Base-by-base conservation (phyloP, 2,888 invertebrate genomes). In the Blastobasis lacticolella region DNA sequence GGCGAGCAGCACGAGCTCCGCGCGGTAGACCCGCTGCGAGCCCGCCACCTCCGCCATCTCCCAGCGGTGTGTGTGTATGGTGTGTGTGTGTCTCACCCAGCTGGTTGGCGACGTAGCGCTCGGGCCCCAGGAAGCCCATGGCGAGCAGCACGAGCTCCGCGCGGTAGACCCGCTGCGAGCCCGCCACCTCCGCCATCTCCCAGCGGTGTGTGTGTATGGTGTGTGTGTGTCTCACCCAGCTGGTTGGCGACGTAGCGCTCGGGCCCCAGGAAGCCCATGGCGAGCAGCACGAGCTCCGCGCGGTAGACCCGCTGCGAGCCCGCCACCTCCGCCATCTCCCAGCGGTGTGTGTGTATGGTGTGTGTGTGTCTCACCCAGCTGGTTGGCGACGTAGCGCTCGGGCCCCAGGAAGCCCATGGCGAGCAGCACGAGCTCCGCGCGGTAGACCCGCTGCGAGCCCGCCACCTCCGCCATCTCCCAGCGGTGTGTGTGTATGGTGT, bases 391-490 rank as follows among this genome's bases (percentile, higher is more conserved):
- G 55, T 94, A 92, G 71, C 95, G 91, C 87, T 99, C 98, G 0
- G 98, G 98, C 0, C 98, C 98, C 56, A 98, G 88, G 90, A 99
- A 99, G 66, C 99, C 99, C 99, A 99, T 99, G 4, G 99, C 99
- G 49, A 99, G 90, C 57, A 99, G 90, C 52, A 98, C 96, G 57
- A 99, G 89, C 76, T 99, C 97, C 50, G 96, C 95, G 63, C 94
- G 92, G 86, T 92, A 96, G 38, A 94, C 89, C 74, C 92, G 92
- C 73, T 95, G 94, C 0, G 94, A 91, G 58, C 94, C 96, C 49
- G 92, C 90, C 46, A 95, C 81, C 88, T 98, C 96, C 54, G 91
- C 90, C 96, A 98, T 97, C 73, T 94, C 94, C 98, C 98, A 99
- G 55, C 96, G 91, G 0, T 23, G 23, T 23, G 23, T 23, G 23